Percentiles rank a stretch among this genome's conserved stretches.
These are phyloP conservation scores for Trichogramma evanescens DNA, from an alignment of 2,888 invertebrate genomes.

Conservation along the genomic window DNA sequence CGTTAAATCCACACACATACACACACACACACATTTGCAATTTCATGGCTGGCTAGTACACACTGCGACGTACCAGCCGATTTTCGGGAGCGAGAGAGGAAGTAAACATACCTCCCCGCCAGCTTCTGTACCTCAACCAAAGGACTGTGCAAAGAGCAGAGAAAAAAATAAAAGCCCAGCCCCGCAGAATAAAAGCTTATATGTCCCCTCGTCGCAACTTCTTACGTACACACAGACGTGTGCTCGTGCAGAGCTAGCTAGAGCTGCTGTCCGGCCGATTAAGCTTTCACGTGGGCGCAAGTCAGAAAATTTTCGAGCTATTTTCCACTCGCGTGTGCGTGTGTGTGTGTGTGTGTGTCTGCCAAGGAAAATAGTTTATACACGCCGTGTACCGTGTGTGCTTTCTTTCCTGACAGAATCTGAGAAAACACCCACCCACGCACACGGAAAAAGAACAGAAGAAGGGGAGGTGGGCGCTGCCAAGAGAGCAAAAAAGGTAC, in stretches of 20 bases:
- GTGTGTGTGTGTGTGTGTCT: background rate
- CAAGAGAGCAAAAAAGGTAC: background rate
- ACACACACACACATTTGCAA: conserved; percentile 6
- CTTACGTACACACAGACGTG: background rate
- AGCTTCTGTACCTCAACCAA: background rate
- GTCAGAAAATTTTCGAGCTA: too few relatives aligned
- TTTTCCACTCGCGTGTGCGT: background rate
- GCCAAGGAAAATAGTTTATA: too few relatives aligned
- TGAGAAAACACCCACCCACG: too few relatives aligned
- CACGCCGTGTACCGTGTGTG: too few relatives aligned
- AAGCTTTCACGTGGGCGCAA: conserved; percentile 2
- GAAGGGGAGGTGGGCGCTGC: too few relatives aligned
- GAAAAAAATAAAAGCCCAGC: background rate
- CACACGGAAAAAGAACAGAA: too few relatives aligned
- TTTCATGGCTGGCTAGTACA: conserved; percentile 8
- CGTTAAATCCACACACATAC: conserved; percentile 6
- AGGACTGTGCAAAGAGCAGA: too few relatives aligned
- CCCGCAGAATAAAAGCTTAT: conserved; percentile 5
- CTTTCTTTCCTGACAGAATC: too few relatives aligned
- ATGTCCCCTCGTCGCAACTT: background rate
- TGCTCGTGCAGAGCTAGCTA: background rate
- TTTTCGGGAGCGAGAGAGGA: background rate
- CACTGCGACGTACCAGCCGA: background rate
- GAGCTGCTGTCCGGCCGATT: conserved; percentile 14
- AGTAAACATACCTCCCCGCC: conserved; percentile 1